These are phyloP conservation scores for Heliothis peltigera DNA, from an alignment of 2,888 invertebrate genomes.

Conservation along the genomic window DNA sequence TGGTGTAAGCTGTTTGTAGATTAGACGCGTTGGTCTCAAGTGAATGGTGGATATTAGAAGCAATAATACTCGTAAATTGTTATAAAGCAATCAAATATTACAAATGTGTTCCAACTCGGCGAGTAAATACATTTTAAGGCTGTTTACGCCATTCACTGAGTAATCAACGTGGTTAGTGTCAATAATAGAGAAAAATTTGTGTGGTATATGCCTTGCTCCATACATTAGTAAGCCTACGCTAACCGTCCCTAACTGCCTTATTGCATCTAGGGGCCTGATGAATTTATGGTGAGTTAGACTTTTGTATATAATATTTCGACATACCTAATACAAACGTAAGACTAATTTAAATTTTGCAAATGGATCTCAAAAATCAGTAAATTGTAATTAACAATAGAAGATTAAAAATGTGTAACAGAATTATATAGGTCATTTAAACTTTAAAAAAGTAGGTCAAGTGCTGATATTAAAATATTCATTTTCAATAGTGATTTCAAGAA, in stretches of 20 bases:
- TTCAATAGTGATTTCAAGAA: no score
- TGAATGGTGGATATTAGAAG: neutral
- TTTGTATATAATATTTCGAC: neutral
- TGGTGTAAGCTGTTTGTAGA: slow-evolving; percentile 59
- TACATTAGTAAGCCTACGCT: slow-evolving; percentile 12
- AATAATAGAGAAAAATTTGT: slow-evolving; percentile 33
- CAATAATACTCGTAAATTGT: neutral
- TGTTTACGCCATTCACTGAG: slow-evolving; percentile 12
- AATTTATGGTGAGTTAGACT: neutral
- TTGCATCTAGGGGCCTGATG: slow-evolving; percentile 16
- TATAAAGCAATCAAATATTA: neutral
- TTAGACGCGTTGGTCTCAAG: slow-evolving; percentile 33
- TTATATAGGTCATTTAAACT: no score
- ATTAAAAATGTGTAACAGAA: no score
- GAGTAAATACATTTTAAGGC: neutral
- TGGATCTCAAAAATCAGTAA: no score
- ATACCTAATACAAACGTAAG: no score
- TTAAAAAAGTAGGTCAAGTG: no score
- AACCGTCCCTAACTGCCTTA: slow-evolving; percentile 6
- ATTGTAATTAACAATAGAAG: no score
- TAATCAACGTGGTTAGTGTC: slow-evolving; percentile 45
- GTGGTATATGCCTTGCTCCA: slow-evolving; percentile 14
- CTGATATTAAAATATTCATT: no score
- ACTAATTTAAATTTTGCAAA: no score
- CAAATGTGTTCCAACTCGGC: neutral